phyloP scores from a whole-genome alignment of 2,113 vertebrate genomes.

The Cheirogaleus medius region DNA sequence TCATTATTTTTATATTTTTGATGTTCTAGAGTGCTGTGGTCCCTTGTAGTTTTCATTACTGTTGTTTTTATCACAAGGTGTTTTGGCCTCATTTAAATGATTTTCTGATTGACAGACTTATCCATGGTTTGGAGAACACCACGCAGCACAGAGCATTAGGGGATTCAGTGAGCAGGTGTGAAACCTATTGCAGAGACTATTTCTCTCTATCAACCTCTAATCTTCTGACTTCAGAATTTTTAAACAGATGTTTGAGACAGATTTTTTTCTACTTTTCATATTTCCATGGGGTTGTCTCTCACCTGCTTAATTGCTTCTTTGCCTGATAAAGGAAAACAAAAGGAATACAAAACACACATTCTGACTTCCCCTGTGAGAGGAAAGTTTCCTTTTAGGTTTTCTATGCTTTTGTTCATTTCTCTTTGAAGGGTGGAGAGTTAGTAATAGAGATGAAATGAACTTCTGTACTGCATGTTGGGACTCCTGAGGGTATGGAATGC shows the following conservation, averaged over 20 bases:
- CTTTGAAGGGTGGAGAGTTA: neutral
- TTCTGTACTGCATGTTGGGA: neutral
- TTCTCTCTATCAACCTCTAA: slow-evolving; percentile 51
- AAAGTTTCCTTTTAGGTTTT: slow-evolving; percentile 28
- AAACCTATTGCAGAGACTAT: neutral
- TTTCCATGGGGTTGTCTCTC: slow-evolving; percentile 59
- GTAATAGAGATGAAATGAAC: neutral
- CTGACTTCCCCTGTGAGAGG: neutral
- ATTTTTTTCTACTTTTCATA: slow-evolving; percentile 1
- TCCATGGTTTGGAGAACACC: neutral
- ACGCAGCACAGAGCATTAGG: neutral
- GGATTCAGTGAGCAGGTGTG: slow-evolving; percentile 55
- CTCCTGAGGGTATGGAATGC: neutral
- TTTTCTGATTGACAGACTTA: slow-evolving; percentile 57
- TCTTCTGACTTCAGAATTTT: slow-evolving; percentile 57
- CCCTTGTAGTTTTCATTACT: neutral
- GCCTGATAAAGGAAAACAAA: slow-evolving; percentile 5
- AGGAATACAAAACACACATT: neutral
- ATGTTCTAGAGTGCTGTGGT: neutral
- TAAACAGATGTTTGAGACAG: slow-evolving; percentile 68
- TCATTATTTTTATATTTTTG: neutral
- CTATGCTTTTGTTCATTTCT: neutral
- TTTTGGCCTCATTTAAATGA: slow-evolving; percentile 30
- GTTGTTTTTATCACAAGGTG: neutral
- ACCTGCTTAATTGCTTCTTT: slow-evolving; percentile 62